Base-by-base conservation (phyloP, 1,140 invertebrate species). In the Himalopsyche phryganea region DNA sequence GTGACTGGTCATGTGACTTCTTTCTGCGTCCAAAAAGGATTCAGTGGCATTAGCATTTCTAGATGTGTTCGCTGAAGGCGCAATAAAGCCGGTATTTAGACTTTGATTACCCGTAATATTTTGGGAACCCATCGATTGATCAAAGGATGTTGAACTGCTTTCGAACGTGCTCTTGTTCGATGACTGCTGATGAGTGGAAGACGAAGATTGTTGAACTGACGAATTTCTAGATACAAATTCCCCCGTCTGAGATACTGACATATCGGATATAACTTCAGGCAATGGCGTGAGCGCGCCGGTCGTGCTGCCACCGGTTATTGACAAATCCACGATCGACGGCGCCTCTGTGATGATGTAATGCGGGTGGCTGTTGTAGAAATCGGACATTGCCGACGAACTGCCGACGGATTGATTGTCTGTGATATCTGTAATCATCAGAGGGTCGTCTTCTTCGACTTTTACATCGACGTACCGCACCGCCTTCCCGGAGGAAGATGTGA, bases 341-440 rank as follows among this genome's bases (percentile, higher is more conserved):
- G 76, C 75, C 63, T 78, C 76, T n/a, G 76, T 77, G 48, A 78
- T 77, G 53, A 76, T 76, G 50, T 78, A 78, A 64, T 77, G 72
- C 32, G 76, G 76, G 59, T 78, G 76, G 61, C 72, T 76, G 50
- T 74, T 76, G 58, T 77, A 77, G 63, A 69, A 71, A 58, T 78
- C 76, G 5, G 76, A 78, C 61, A 77, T 67, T 0, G 54, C 50
- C 42, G 73, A 75, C 28, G 76, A 77, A 54, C 76, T 75, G 40
- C 70, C 71, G 28, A 76, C 67, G 41, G 76, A 79, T 36, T 71
- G 69, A 46, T 76, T 71, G 57, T 79, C 76, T 38, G 73, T 74
- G 32, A 78, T 66, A 58, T 79, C 76, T 18, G 74, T 77, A 53
- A 79, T 79, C 75, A 77, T 76, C 11, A 79, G 69, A 33, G 76